These are phyloP conservation scores for Acanthurus leucopareius DNA, from an alignment of 2,797 vertebrate genomes.

Conservation along the genomic window DNA sequence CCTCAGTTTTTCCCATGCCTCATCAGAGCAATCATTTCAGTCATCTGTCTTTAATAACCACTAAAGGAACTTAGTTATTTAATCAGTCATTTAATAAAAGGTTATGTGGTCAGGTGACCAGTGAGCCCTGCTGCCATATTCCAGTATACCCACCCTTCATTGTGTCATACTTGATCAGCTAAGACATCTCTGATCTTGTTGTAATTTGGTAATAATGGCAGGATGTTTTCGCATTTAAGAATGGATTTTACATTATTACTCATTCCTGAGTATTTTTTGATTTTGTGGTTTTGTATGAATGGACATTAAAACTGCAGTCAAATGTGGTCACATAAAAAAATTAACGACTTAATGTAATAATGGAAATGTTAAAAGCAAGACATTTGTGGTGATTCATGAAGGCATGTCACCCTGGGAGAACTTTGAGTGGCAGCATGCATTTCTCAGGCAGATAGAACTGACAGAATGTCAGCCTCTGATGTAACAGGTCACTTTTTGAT, in stretches of 20 bases:
- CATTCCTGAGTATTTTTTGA: too few relatives aligned
- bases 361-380: neutral
- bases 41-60: constrained; percentile 28
- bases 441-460: neutral
- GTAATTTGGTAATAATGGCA: neutral
- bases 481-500: constrained; percentile 7
- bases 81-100: constrained; percentile 16
- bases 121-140: constrained; percentile 23
- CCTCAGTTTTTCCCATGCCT: constrained; percentile 42
- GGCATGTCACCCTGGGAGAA: neutral
- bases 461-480: neutral
- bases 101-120: constrained; percentile 26
- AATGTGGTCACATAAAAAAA: neutral
- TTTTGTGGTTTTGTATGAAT: too few relatives aligned
- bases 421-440: constrained; percentile 6
- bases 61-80: constrained; percentile 10
- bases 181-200: constrained; percentile 12
- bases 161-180: constrained; percentile 14
- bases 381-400: constrained; percentile 4
- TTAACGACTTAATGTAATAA: neutral
- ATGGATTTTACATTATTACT: too few relatives aligned
- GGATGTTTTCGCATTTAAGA: neutral
- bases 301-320: too few relatives aligned
- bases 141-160: neutral
- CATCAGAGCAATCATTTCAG: constrained; percentile 36